Evolutionary conservation across 2,797 vertebrate genomes (phyloP), one percentile per base, ranked within the genome.

Genomic region (Calcarius lapponicus): DNA sequence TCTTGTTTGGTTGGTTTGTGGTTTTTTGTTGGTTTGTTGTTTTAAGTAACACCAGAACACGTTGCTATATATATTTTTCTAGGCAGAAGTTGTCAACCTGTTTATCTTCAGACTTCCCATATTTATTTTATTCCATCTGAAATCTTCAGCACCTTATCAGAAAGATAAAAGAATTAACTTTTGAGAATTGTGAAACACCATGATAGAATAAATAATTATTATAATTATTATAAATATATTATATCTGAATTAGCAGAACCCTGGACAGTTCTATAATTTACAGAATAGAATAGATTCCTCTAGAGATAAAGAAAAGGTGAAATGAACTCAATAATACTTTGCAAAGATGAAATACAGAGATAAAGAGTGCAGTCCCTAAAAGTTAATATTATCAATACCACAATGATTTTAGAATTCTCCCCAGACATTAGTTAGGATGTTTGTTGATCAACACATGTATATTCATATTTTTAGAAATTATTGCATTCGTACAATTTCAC

Each of bases 1-100:
- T 62, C 7, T 4, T 66, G 5, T 2, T 75, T 65, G 5, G 2
- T 40, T 50, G 1, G 20, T 16, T 42, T 28, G 13, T 13, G 1
- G 1, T 13, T 67, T 60, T 60, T 32, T 8, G 14, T 51, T 45
- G 10, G 4, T 16, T 57, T 13, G 8, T 10, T 36, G 34, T 56
- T 54, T 57, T 40, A 34, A 25, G 5, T 25, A 50, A 72, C 15
- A 75, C 3, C 11, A 79, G 28, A 86, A 75, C 3, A 15, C 26
- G 5, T 17, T 66, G 11, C 7, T 64, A 10, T 13, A 66, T 62
- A 7, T 71, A 19, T 64, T 91, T 83, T 57, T 38, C 38, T 15
- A 42, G 16, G 14, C 13, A 85, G 38, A 85, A 71, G 7, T 38
- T 26, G 70, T 42, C 47, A 58, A 40, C 6, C 3, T 40, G 7